A percentile compares a stretch with the other conserved stretches of the same genome.
These are phyloP conservation scores for Metopolophium dirhodum DNA, from an alignment of 1,140 invertebrate genomes.

Conservation along the genomic window DNA sequence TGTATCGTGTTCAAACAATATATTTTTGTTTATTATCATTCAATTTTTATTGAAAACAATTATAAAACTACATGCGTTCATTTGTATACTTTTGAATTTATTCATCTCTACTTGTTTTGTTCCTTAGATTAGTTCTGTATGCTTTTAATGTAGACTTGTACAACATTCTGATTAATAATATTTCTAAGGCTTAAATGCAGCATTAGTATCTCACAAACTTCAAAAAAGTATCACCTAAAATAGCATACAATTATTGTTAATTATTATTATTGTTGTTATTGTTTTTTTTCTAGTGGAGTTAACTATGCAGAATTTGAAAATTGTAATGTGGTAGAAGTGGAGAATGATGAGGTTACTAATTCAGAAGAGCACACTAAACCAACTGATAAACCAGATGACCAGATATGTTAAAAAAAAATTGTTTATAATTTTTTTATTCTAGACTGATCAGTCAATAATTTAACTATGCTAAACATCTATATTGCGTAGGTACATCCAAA, in stretches of 20 bases:
- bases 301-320: constrained; percentile 50
- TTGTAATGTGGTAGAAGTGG: constrained; percentile 23
- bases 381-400: not conserved
- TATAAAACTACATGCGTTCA: not conserved
- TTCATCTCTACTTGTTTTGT: not conserved
- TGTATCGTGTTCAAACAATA: constrained; percentile 12
- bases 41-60: not conserved
- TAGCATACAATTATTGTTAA: not conserved
- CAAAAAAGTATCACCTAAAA: not conserved
- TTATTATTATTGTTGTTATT: constrained; percentile 7
- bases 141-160: constrained; percentile 2
- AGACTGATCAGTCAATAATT: not conserved
- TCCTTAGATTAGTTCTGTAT: not conserved
- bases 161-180: not conserved
- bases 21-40: constrained; percentile 35
- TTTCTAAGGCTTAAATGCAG: not conserved
- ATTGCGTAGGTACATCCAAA: not conserved
- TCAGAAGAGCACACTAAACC: not conserved
- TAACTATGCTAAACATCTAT: not conserved
- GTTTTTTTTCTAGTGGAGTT: constrained; percentile 28
- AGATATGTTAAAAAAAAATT: constrained; percentile 7
- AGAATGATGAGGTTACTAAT: constrained; percentile 18
- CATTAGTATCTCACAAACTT: constrained; percentile 1
- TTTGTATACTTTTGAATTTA: constrained; percentile 19
- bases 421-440: not conserved